A percentile compares a stretch with the other conserved stretches of the same genome.
Conservation (phyloP, 2,113 vertebrate species). For the Diglossa brunneiventris region DNA sequence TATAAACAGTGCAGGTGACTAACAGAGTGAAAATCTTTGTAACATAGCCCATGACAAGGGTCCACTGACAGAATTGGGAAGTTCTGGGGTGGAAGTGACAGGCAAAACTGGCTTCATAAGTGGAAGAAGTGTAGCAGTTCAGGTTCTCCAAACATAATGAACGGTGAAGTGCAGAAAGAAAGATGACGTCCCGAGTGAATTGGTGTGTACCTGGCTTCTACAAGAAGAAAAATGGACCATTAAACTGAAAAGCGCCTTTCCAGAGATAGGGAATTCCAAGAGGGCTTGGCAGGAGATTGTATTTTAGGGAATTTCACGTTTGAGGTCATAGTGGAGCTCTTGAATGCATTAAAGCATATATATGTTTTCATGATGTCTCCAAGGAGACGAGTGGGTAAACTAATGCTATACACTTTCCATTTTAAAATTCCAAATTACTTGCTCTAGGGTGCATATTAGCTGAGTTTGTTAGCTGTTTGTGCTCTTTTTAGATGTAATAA, state of each 20-base stretch:
- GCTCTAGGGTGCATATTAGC: constrained; percentile 10
- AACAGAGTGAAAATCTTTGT: background rate
- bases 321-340: background rate
- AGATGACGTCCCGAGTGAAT: background rate
- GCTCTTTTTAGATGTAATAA: background rate
- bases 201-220: background rate
- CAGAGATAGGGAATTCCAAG: background rate
- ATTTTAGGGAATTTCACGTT: background rate
- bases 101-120: background rate
- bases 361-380: constrained; percentile 3
- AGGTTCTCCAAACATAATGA: background rate
- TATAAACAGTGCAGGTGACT: constrained; percentile 4
- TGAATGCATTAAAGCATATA: background rate
- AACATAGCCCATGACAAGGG: background rate
- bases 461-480: constrained; percentile 22
- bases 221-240: background rate
- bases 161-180: background rate
- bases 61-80: background rate
- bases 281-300: background rate
- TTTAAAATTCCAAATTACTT: constrained; percentile 39
- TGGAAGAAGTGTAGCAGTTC: background rate
- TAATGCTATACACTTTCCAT: background rate
- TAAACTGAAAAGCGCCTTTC: background rate
- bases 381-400: constrained; percentile 15
- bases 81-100: background rate